A percentile compares a stretch with the other conserved stretches of the same genome.
phyloP scores from a whole-genome alignment of 2,113 vertebrate species.

The Spizaetus ornatus region DNA sequence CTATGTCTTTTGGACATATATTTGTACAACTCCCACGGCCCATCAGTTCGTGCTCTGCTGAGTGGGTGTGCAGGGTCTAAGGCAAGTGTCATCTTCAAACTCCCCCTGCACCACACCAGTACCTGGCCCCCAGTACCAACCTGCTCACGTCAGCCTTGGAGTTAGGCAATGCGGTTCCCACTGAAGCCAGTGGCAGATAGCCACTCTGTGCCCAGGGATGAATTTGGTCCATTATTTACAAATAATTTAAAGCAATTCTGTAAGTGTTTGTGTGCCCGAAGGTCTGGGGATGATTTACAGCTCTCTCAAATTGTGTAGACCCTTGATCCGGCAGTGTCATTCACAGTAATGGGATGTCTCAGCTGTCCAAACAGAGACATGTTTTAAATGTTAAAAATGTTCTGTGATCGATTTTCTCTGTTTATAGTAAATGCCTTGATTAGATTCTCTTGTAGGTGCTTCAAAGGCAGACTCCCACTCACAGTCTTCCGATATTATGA shows the following conservation, averaged over 20 bases:
- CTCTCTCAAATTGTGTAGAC: conserved; percentile 39
- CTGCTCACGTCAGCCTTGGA: not conserved
- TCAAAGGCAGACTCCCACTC: conserved; percentile 29
- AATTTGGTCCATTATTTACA: conserved; percentile 16
- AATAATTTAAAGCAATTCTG: conserved; percentile 48
- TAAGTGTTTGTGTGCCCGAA: conserved; percentile 29
- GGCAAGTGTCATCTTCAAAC: not conserved
- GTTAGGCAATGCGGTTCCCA: accelerated
- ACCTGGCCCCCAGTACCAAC: accelerated
- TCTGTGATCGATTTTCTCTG: conserved; percentile 56
- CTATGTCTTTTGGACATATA: accelerated
- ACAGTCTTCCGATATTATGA: not conserved
- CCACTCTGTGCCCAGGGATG: not conserved
- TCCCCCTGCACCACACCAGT: not conserved
- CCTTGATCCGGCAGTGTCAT: conserved; percentile 33
- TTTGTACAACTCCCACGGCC: not conserved
- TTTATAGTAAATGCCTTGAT: conserved; percentile 63
- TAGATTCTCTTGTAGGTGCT: conserved; percentile 48
- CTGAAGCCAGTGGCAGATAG: not conserved
- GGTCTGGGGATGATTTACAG: conserved; percentile 57
- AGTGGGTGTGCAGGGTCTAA: not conserved
- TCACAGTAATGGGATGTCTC: conserved; percentile 60
- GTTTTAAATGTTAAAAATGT: conserved; percentile 66
- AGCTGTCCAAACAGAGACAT: conserved; percentile 63
- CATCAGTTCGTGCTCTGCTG: not conserved